Conservation (phyloP, 2,797 vertebrate species). For the Sebastes hubbsi region DNA sequence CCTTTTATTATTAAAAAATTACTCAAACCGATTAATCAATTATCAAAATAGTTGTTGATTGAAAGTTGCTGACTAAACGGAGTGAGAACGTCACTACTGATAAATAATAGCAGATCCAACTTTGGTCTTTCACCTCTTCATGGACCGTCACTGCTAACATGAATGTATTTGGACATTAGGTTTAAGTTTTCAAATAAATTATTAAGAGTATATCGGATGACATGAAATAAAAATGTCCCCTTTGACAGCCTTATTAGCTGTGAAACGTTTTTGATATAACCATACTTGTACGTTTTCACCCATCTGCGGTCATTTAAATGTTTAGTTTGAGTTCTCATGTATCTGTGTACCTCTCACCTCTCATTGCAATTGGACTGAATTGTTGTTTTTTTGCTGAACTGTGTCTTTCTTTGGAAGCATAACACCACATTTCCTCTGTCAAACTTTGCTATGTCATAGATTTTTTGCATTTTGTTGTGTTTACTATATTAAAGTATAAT, state of each 20-base stretch:
- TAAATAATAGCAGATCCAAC: neutral
- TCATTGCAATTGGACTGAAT: neutral
- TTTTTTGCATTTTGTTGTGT: slow-evolving; percentile 70
- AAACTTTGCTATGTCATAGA: slow-evolving; percentile 45
- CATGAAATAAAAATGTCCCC: slow-evolving; percentile 21
- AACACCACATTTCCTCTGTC: slow-evolving; percentile 29
- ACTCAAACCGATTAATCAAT: too few species aligned
- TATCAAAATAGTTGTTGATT: too few species aligned
- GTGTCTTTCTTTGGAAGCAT: slow-evolving; percentile 28
- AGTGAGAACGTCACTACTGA: neutral
- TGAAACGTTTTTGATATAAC: neutral
- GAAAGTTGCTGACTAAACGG: neutral
- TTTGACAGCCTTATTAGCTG: slow-evolving; percentile 40
- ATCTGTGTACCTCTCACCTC: slow-evolving; percentile 19
- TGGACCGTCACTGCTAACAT: slow-evolving; percentile 35
- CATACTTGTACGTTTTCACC: slow-evolving; percentile 18
- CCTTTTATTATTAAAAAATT: too few species aligned
- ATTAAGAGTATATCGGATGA: slow-evolving; percentile 1
- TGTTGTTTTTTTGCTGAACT: slow-evolving; percentile 23
- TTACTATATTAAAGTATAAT: slow-evolving; percentile 69
- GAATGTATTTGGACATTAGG: slow-evolving; percentile 64
- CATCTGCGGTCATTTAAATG: slow-evolving; percentile 14
- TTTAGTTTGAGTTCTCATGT: slow-evolving; percentile 35
- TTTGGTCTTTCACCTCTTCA: neutral
- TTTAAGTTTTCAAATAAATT: slow-evolving; percentile 15